Percentiles rank a stretch among this genome's conserved stretches.
Evolutionary conservation across 1,140 invertebrate genomes (phyloP).

Genomic region (Rhizoglyphus robini): DNA sequence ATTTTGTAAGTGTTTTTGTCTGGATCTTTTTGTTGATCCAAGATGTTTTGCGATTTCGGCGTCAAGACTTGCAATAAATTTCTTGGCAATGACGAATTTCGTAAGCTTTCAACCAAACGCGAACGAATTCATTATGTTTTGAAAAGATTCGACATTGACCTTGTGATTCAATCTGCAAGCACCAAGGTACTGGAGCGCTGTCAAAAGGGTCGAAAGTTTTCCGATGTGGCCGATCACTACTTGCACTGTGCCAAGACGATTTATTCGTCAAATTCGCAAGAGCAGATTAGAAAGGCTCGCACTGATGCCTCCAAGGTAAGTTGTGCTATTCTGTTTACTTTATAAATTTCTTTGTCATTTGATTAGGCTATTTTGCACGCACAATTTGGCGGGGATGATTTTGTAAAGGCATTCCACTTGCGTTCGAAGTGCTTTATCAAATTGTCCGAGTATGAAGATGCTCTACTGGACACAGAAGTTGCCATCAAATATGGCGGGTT

Average conservation of each 20-base stretch:
- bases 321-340: not conserved
- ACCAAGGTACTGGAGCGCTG: not conserved
- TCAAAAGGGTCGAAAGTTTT: not conserved
- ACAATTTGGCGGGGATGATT: not conserved
- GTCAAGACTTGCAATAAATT: not conserved
- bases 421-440: not conserved
- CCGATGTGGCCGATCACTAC: not conserved
- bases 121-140: slow-evolving; percentile 4
- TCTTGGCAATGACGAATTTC: not conserved
- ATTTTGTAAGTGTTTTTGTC: no score
- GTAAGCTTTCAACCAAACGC: not conserved
- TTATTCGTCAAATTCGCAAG: not conserved
- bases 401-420: not conserved
- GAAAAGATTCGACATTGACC: not conserved
- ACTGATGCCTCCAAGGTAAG: not conserved
- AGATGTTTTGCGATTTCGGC: slow-evolving; percentile 7
- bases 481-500: not conserved
- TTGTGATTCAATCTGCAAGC: not conserved
- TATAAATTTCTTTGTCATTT: no score
- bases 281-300: not conserved
- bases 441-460: not conserved
- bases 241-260: not conserved
- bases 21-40: no score
- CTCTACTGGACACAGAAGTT: not conserved
- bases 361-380: not conserved